Evolutionary conservation across 1,140 invertebrate species (phyloP), one percentile per base, ranked within the genome.

Genomic region (Planococcus citri): DNA sequence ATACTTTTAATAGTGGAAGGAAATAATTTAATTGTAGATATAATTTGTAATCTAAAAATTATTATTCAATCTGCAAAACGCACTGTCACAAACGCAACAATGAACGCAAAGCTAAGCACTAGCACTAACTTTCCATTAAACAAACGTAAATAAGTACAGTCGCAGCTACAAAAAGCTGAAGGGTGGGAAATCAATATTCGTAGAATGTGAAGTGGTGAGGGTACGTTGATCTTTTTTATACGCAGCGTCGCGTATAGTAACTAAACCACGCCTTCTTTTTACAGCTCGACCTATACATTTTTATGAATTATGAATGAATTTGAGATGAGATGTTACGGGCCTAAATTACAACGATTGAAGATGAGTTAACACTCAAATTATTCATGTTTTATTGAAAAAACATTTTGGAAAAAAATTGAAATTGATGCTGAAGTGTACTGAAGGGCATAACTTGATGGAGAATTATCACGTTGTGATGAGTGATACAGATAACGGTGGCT

Each of bases 181-280:
- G 41, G 41, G 41, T 51, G 41, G 41, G 41, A 51, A 51, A 51
- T 51, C 41, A 20, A 51, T 51, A 51, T 51, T 51, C 41, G 41
- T 51, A 51, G 41, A 51, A 51, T 51, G 17, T 51, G 41, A 51
- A 51, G 41, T 51, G 41, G 41, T 9, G 41, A 51, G 41, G 41
- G 41, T 51, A 51, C 41, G 41, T 51, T 51, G 41, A 3, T 51
- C 41, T 51, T 51, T 51, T 51, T 51, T 20, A 33, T 33, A 33
- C n/a, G 17, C n/a, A n/a, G n/a, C n/a, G n/a, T n/a, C n/a, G 41
- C 41, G 41, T 51, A 51, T 6, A 33, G 29, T 51, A 51, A 51
- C 41, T 51, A 51, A 51, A 51, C 41, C 41, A 51, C 41, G 41
- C 41, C 41, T 51, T 51, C 41, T 20, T 51, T 51, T 51, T 51